Percentiles rank a stretch among this genome's conserved stretches.
These are phyloP conservation scores for Tribolium madens DNA, from an alignment of 1,140 invertebrate genomes.

Conservation along the genomic window DNA sequence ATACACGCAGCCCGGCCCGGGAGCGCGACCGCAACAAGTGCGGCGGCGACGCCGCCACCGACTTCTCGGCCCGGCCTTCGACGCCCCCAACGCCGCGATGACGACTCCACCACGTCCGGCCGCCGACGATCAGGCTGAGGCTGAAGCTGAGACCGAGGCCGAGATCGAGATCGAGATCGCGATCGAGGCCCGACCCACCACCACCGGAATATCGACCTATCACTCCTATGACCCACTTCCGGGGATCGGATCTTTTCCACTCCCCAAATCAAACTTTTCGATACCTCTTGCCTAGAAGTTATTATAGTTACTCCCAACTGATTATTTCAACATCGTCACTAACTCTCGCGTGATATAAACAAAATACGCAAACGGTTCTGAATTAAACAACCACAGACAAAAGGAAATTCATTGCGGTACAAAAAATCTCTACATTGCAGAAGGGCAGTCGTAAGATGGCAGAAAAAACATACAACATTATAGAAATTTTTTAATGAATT, in stretches of 20 bases:
- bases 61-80: neutral
- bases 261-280: neutral
- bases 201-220: slow-evolving; percentile 7
- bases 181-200: neutral
- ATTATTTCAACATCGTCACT: too few relatives aligned
- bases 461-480: too few relatives aligned
- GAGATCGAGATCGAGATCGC: too few relatives aligned
- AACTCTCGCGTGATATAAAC: neutral
- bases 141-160: too few relatives aligned
- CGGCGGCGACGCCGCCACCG: slow-evolving; percentile 14
- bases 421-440: too few relatives aligned
- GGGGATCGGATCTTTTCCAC: neutral
- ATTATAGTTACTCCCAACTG: neutral
- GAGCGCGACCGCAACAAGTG: slow-evolving; percentile 40
- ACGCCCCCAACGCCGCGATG: neutral
- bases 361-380: neutral
- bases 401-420: neutral
- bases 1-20: slow-evolving; percentile 40
- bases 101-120: neutral
- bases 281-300: too few relatives aligned
- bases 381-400: neutral
- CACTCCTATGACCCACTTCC: neutral
- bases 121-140: too few relatives aligned
- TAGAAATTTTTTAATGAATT: too few relatives aligned
- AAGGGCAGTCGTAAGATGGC: too few relatives aligned